phyloP scores from a whole-genome alignment of 1,140 invertebrate genomes.

The Sitodiplosis mosellana region DNA sequence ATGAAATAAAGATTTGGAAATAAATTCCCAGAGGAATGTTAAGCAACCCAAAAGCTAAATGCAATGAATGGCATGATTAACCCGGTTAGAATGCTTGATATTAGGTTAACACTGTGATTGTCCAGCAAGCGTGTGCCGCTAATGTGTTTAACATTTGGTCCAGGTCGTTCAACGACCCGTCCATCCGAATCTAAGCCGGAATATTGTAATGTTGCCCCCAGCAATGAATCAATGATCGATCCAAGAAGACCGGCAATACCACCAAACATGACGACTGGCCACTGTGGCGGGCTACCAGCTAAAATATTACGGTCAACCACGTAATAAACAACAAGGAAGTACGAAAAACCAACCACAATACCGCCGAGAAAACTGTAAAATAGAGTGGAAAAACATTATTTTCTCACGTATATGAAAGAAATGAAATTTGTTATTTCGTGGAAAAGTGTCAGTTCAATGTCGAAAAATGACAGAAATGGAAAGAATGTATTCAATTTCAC shows the following conservation, averaged over 20 bases:
- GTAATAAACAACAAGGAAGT: slow-evolving; percentile 48
- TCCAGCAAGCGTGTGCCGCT: slow-evolving; percentile 62
- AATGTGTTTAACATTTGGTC: slow-evolving; percentile 52
- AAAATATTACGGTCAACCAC: slow-evolving; percentile 38
- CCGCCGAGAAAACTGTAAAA: slow-evolving; percentile 49
- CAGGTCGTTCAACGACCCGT: slow-evolving; percentile 54
- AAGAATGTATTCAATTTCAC: too few species aligned
- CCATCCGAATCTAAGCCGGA: slow-evolving; percentile 56
- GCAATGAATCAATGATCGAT: slow-evolving; percentile 62
- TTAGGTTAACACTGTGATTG: slow-evolving; percentile 78
- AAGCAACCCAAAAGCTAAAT: slow-evolving; percentile 34
- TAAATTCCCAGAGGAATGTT: too few species aligned
- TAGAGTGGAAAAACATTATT: too few species aligned
- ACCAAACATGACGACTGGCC: slow-evolving; percentile 58
- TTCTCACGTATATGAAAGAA: too few species aligned
- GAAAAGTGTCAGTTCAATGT: too few species aligned
- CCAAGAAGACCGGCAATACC: slow-evolving; percentile 56
- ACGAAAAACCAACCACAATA: slow-evolving; percentile 47
- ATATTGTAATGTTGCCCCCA: slow-evolving; percentile 72
- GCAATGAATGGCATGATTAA: slow-evolving; percentile 52
- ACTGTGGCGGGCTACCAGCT: slow-evolving; percentile 48
- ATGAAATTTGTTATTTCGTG: too few species aligned
- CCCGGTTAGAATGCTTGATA: slow-evolving; percentile 59
- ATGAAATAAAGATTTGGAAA: too few species aligned
- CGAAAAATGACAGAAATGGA: too few species aligned